These are phyloP conservation scores for Garra rufa DNA, from an alignment of 2,113 vertebrate species.

Conservation along the genomic window DNA sequence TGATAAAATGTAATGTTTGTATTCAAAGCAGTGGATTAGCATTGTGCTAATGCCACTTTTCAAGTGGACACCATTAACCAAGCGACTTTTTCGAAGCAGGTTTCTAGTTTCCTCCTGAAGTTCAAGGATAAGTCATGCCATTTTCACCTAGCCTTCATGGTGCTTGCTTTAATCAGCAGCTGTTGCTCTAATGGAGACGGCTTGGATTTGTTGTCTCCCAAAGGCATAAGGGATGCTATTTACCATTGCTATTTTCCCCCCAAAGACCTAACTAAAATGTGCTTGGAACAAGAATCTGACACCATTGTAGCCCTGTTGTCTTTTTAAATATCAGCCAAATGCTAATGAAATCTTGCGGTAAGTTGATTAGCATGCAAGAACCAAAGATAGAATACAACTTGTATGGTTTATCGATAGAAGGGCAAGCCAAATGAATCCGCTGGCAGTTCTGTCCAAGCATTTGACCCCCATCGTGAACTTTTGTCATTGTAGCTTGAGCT, in stretches of 20 bases:
- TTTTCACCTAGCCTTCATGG: not conserved
- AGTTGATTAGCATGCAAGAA: not conserved
- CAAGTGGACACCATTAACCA: slow-evolving; percentile 15
- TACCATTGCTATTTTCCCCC: not conserved
- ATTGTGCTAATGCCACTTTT: slow-evolving; percentile 19
- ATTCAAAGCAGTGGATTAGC: slow-evolving; percentile 11
- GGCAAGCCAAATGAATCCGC: slow-evolving; percentile 3
- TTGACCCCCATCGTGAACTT: not conserved
- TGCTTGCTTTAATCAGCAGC: slow-evolving; percentile 11
- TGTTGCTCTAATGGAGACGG: not conserved
- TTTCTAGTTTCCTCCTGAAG: slow-evolving; percentile 45
- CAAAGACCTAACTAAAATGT: not conserved
- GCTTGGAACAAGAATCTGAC: not conserved
- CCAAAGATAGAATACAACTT: not conserved
- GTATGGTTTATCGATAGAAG: not conserved
- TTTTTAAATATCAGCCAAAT: not conserved
- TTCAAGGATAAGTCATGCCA: slow-evolving; percentile 47
- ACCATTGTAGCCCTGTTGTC: not conserved
- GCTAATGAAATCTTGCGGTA: not conserved
- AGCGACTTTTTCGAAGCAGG: not conserved
- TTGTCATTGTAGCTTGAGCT: not conserved
- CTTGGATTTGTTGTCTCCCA: slow-evolving; percentile 10
- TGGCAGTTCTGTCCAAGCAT: not conserved
- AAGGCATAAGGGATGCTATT: not conserved
- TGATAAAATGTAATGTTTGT: not conserved